Evolutionary conservation across 2,888 invertebrate species (phyloP).

Genomic region (Lepidochrysops patricia): DNA sequence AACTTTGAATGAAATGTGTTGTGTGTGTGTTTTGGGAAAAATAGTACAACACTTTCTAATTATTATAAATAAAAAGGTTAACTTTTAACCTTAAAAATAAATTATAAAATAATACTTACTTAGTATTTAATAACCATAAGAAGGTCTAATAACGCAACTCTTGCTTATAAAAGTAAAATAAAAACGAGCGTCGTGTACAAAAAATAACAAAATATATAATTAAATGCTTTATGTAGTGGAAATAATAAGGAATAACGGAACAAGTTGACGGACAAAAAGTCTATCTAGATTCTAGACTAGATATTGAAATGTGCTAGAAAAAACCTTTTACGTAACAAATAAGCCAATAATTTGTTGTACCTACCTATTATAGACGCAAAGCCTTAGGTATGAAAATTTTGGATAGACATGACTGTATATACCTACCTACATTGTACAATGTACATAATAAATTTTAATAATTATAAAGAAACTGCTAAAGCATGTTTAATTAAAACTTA

Average conservation of each 20-base stretch:
- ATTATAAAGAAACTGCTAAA: no score
- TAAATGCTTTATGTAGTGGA: not conserved
- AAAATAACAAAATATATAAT: not conserved
- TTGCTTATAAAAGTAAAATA: not conserved
- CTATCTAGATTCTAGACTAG: not conserved
- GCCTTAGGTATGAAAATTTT: no score
- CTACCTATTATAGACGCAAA: no score
- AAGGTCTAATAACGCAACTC: not conserved
- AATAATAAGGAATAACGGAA: not conserved
- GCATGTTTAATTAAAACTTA: not conserved
- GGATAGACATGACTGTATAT: no score
- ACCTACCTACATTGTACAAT: no score
- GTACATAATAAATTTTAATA: no score
- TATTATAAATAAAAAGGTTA: no score
- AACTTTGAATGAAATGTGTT: no score
- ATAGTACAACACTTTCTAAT: no score
- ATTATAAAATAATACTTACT: not conserved
- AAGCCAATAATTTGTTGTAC: no score
- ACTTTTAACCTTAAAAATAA: no score
- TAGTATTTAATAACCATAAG: not conserved
- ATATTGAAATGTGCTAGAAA: not conserved
- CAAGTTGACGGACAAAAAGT: not conserved
- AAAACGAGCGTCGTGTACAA: not conserved
- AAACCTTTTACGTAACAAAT: not conserved
- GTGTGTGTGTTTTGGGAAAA: not conserved